phyloP scores from a whole-genome alignment of 2,113 vertebrate species.

The Lucifuga dentata region DNA sequence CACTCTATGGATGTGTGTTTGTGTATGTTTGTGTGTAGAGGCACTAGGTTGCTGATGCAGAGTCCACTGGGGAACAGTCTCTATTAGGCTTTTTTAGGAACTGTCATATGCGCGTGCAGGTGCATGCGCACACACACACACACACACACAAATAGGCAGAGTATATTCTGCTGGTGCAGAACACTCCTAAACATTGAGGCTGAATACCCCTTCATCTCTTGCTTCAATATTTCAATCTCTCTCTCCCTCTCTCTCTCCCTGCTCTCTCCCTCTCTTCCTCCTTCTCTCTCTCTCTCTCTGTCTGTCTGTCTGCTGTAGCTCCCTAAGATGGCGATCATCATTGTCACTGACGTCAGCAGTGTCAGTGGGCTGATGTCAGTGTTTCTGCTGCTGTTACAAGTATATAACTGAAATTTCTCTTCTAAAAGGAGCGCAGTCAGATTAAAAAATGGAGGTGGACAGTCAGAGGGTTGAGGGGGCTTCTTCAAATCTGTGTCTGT shows the following conservation, averaged over 20 bases:
- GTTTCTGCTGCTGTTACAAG: conserved; percentile 50
- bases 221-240: no score
- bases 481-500: conserved; percentile 44
- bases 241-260: conserved; percentile 3
- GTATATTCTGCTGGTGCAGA: conserved; percentile 26
- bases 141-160: conserved; percentile 25
- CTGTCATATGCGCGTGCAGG: conserved; percentile 27
- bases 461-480: conserved; percentile 28
- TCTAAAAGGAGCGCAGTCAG: conserved; percentile 59
- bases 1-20: conserved; percentile 4
- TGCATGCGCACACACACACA: conserved; percentile 20
- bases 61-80: conserved; percentile 34
- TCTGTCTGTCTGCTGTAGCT: conserved; percentile 28
- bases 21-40: conserved; percentile 14
- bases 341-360: conserved; percentile 49
- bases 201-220: not conserved
- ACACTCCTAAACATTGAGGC: conserved; percentile 19
- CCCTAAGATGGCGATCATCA: conserved; percentile 49
- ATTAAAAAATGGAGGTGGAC: conserved; percentile 14
- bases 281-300: conserved; percentile 10
- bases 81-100: conserved; percentile 47
- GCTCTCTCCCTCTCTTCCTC: not conserved
- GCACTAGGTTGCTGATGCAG: conserved; percentile 7
- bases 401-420: conserved; percentile 39
- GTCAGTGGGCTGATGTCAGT: conserved; percentile 44